Evolutionary conservation across 2,797 vertebrate species (phyloP), one percentile per base, ranked within the genome.

Genomic region (Acipenser ruthenus): DNA sequence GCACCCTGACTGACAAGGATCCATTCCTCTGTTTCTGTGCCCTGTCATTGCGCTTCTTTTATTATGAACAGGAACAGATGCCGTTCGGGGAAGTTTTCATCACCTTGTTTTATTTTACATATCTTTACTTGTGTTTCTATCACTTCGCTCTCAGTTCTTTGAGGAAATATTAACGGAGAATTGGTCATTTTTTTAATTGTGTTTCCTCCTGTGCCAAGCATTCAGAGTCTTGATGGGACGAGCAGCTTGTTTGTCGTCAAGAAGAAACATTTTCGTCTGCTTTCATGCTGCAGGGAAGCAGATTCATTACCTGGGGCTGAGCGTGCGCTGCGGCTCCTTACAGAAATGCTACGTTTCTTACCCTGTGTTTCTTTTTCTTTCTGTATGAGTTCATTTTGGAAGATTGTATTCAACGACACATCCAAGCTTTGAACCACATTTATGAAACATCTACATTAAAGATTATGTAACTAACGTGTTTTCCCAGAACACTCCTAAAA

Each of bases 21-120:
- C 77, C 71, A 77, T 69, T 65, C 66, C 70, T 77, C 68, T 80
- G 77, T 74, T 77, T 77, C 74, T 79, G 70, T 70, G 75, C 80
- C 72, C 70, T 82, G 80, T 81, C 77, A 75, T 81, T 79, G 75
- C 72, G 75, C 73, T 77, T 85, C 75, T 72, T 73, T 81, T 80
- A 67, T 76, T 74, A 62, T 78, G 81, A 85, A 76, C 74, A 7
- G 1, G 70, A 80, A 69, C 80, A 85, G 81, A 83, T 80, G 83
- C 73, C 74, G 37, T 69, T 73, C 74, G 69, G 65, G 73, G 72
- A 79, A 67, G 68, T 51, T 66, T 73, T 76, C 70, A 76, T 70
- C 73, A 69, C 72, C 63, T 76, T 73, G 72, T 18, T 18, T 18
- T 18, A 18, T 18, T 2, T 18, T 18, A 18, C 18, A 18, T 18